phyloP scores from a whole-genome alignment of 2,888 invertebrate species.

The Rhodophaea formosa region DNA sequence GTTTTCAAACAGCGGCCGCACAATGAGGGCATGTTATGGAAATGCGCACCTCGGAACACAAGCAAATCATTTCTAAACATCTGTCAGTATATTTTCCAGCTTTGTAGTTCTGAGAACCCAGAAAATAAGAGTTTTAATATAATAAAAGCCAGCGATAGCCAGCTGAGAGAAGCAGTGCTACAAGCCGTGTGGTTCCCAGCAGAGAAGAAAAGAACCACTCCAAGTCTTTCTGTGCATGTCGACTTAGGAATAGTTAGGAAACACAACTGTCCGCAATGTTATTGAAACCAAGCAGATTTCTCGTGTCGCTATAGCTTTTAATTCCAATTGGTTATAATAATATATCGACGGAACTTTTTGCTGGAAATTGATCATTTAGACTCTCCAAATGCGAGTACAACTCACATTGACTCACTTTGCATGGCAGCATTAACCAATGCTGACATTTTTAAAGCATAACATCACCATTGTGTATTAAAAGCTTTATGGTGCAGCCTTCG shows the following conservation, averaged over 20 bases:
- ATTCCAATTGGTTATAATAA: no score
- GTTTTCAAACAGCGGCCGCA: conserved; percentile 34
- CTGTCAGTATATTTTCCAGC: conserved; percentile 48
- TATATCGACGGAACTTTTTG: no score
- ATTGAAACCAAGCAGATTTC: no score
- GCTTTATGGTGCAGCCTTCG: conserved; percentile 2
- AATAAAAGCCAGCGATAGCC: background rate
- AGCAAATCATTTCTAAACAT: conserved; percentile 50
- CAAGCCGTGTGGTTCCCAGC: no score
- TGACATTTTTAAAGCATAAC: conserved; percentile 4
- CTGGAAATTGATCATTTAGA: no score
- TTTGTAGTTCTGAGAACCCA: background rate
- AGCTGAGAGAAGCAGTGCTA: no score
- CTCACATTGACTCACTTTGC: background rate
- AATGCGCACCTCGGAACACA: conserved; percentile 40
- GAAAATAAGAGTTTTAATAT: conserved; percentile 2
- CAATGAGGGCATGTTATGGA: conserved; percentile 52
- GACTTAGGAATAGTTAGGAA: no score
- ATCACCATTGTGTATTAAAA: conserved; percentile 6
- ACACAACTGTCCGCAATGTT: no score
- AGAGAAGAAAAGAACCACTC: no score
- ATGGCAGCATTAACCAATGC: background rate
- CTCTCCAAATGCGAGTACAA: no score
- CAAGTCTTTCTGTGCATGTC: no score
- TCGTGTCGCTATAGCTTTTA: no score